phyloP scores from a whole-genome alignment of 2,113 vertebrate genomes.

The Zosterops japonicus region DNA sequence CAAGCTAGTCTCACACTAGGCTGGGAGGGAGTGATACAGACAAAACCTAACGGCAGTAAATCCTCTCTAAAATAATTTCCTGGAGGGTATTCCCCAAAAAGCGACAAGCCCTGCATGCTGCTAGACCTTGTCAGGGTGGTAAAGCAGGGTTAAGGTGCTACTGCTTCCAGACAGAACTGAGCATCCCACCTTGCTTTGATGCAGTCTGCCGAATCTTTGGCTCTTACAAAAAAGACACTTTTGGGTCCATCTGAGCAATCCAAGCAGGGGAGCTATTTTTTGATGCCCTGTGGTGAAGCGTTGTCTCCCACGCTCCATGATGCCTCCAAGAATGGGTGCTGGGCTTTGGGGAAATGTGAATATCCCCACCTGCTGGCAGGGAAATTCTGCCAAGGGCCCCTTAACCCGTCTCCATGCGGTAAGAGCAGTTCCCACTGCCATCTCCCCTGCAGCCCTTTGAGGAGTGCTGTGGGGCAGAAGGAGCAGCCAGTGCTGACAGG shows the following conservation, averaged over 20 bases:
- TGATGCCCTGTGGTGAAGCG: not conserved
- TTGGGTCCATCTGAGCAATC: not conserved
- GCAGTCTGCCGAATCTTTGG: not conserved
- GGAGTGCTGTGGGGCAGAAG: not conserved
- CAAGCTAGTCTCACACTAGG: not conserved
- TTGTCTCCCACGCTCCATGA: not conserved
- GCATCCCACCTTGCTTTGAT: not conserved
- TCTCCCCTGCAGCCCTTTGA: not conserved
- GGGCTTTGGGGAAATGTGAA: not conserved
- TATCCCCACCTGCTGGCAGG: rapidly evolving
- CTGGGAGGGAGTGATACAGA: not conserved
- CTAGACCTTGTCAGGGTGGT: not conserved
- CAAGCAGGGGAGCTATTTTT: not conserved
- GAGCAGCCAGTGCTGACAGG: not conserved
- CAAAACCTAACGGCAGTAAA: not conserved
- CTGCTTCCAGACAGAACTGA: not conserved
- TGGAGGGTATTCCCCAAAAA: not conserved
- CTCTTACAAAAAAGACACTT: not conserved
- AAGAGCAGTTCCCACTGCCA: not conserved
- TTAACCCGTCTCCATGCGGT: not conserved
- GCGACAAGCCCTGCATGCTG: not conserved
- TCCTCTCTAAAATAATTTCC: not conserved
- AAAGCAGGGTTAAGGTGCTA: not conserved
- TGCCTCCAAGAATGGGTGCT: not conserved
- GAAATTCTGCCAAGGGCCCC: not conserved